Conservation (phyloP, 2,888 invertebrate species). For the Vanessa cardui region DNA sequence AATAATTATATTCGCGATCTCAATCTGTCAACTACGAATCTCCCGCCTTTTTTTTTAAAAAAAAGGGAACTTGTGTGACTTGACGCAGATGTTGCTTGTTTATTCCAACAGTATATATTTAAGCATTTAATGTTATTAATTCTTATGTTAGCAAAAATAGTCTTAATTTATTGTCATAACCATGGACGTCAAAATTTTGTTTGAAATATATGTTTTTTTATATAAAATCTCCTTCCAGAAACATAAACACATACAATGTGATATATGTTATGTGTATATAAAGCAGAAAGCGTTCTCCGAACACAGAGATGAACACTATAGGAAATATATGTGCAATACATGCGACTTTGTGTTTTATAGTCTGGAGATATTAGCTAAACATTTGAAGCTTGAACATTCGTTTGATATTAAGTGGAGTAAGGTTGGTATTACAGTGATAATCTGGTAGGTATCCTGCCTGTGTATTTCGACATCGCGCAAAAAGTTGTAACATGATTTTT, state of each 20-base stretch:
- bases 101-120: no score
- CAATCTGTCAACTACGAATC: no score
- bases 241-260: conserved; percentile 15
- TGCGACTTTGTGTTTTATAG: conserved; percentile 7
- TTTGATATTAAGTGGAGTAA: conserved; percentile 1
- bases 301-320: conserved; percentile 16
- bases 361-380: background rate
- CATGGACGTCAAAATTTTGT: background rate
- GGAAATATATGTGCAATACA: conserved; percentile 6
- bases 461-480: no score
- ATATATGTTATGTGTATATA: conserved; percentile 20
- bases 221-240: conserved; percentile 8
- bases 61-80: no score
- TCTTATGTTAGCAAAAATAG: no score
- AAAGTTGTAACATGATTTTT: no score
- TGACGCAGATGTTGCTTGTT: no score
- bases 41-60: no score
- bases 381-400: conserved; percentile 8
- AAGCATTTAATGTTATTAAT: no score
- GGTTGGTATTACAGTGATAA: background rate
- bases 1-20: no score
- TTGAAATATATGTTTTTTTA: background rate
- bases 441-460: no score
- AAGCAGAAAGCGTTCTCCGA: background rate
- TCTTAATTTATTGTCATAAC: background rate